A percentile compares a stretch with the other conserved stretches of the same genome.
Conservation (phyloP, 1,140 invertebrate species). For the Polyergus mexicanus region DNA sequence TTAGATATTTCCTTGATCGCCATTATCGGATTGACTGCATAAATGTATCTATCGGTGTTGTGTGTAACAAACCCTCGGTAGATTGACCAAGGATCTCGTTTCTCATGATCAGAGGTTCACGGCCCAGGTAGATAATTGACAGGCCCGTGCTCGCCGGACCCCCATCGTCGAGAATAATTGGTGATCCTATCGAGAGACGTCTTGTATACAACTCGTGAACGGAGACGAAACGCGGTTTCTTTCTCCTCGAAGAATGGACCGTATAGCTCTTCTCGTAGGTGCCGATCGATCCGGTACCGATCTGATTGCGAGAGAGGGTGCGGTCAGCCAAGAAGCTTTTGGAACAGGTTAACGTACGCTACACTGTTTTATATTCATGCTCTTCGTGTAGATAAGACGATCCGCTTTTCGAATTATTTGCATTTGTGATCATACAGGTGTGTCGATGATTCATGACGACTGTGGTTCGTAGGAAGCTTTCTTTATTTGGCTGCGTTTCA, state of each 20-base stretch:
- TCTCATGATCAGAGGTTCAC: slow-evolving; percentile 73
- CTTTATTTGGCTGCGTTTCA: background rate
- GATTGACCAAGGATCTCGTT: slow-evolving; percentile 68
- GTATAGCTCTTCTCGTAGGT: slow-evolving; percentile 43
- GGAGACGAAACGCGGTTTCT: slow-evolving; percentile 39
- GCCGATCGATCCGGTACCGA: slow-evolving; percentile 59
- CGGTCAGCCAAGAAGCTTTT: slow-evolving; percentile 40
- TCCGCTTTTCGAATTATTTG: slow-evolving; percentile 52
- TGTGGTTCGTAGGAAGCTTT: background rate
- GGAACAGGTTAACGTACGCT: slow-evolving; percentile 33
- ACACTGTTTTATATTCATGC: slow-evolving; percentile 43
- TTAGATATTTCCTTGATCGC: background rate
- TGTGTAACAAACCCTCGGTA: slow-evolving; percentile 43
- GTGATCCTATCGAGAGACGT: slow-evolving; percentile 79
- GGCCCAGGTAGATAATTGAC: slow-evolving; percentile 80
- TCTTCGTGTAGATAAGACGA: slow-evolving; percentile 36
- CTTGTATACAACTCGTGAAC: slow-evolving; percentile 65
- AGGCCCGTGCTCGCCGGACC: slow-evolving; percentile 71
- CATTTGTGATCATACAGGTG: slow-evolving; percentile 50
- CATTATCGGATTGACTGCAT: slow-evolving; percentile 47
- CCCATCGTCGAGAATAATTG: slow-evolving; percentile 81
- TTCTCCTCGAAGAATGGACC: slow-evolving; percentile 44
- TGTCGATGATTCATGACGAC: slow-evolving; percentile 14
- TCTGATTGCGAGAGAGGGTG: slow-evolving; percentile 66
- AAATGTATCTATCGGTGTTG: slow-evolving; percentile 68